Conservation (phyloP, 2,113 vertebrate genomes). For the Amazona guildingii region DNA sequence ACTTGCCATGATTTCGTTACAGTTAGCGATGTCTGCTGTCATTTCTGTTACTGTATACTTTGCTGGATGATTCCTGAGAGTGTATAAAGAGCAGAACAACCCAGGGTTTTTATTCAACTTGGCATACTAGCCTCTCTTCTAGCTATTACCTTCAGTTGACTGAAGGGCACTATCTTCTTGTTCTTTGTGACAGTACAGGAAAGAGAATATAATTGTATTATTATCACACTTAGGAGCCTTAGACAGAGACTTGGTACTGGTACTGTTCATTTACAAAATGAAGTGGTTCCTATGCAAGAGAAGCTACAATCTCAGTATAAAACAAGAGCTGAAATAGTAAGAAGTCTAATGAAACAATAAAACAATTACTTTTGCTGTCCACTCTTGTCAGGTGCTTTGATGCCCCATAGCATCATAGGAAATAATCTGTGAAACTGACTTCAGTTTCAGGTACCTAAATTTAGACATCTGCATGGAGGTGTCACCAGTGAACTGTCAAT, state of each 20-base stretch:
- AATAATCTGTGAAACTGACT: background rate
- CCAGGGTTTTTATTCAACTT: background rate
- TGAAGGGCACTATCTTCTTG: background rate
- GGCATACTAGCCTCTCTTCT: background rate
- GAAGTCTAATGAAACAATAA: background rate
- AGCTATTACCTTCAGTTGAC: background rate
- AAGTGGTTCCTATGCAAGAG: background rate
- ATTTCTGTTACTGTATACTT: background rate
- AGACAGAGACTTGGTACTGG: background rate
- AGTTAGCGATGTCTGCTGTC: fast-evolving
- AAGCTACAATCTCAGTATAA: background rate
- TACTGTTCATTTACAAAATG: background rate
- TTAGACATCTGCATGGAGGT: background rate
- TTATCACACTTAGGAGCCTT: background rate
- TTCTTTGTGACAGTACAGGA: background rate
- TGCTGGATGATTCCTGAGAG: background rate
- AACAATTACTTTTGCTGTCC: background rate
- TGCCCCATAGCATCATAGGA: background rate
- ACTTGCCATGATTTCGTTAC: background rate
- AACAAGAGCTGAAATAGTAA: background rate
- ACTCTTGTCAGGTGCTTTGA: background rate
- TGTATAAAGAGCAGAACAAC: background rate
- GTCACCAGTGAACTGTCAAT: background rate
- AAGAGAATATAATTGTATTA: background rate
- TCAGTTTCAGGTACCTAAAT: background rate